Conservation (phyloP, 2,797 vertebrate genomes). For the Spheniscus humboldti region DNA sequence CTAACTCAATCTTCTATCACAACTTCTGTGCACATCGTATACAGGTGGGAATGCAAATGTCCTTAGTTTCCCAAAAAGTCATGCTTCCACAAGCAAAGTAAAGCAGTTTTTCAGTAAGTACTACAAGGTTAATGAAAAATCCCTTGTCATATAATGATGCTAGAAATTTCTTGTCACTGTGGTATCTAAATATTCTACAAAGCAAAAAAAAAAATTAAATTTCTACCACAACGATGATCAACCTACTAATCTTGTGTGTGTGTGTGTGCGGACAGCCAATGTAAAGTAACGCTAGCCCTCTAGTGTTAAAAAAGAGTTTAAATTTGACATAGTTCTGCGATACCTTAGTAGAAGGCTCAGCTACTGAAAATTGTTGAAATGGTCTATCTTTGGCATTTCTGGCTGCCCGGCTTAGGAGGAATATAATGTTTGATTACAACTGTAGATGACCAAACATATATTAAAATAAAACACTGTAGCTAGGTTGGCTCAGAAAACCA, state of each 20-base stretch:
- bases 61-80: background rate
- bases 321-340: background rate
- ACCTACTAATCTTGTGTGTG: background rate
- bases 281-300: background rate
- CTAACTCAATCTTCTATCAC: background rate
- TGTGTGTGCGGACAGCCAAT: background rate
- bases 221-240: background rate
- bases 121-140: background rate
- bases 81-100: background rate
- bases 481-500: background rate
- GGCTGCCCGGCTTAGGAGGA: background rate
- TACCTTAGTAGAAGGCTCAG: background rate
- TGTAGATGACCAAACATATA: background rate
- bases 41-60: background rate
- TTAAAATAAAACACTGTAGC: background rate
- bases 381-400: background rate
- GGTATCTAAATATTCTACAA: background rate
- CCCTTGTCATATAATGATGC: background rate
- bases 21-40: background rate
- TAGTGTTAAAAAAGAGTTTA: constrained; percentile 17
- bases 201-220: background rate
- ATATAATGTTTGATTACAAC: background rate
- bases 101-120: background rate
- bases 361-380: background rate
- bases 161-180: background rate